Percentiles rank a stretch among this genome's conserved stretches.
These are phyloP conservation scores for Volucella inanis DNA, from an alignment of 2,888 invertebrate genomes.

Conservation along the genomic window DNA sequence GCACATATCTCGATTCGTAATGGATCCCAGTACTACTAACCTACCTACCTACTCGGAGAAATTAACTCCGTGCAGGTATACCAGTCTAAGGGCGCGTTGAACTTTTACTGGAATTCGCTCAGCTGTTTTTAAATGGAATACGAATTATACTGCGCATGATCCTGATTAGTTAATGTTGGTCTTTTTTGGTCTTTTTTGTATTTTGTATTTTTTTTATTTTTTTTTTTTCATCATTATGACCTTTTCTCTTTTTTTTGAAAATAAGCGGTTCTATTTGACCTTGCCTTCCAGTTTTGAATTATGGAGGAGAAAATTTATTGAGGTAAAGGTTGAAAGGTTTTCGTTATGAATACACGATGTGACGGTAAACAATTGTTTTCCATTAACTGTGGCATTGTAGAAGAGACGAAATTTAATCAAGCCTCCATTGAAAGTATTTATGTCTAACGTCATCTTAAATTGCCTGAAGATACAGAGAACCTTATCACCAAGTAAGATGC, in stretches of 20 bases:
- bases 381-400: background rate
- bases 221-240: too few species aligned
- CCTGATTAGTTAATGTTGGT: conserved; percentile 15
- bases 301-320: conserved; percentile 13
- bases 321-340: background rate
- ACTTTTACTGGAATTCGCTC: conserved; percentile 46
- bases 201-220: too few species aligned
- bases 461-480: too few species aligned
- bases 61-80: conserved; percentile 26
- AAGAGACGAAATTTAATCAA: conserved; percentile 4
- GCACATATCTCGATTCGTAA: background rate
- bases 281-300: conserved; percentile 41
- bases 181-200: too few species aligned
- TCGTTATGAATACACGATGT: background rate
- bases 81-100: conserved; percentile 49
- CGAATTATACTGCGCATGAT: conserved; percentile 32
- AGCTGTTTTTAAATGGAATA: conserved; percentile 62
- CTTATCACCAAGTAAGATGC: too few species aligned
- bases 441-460: background rate
- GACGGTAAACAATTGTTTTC: conserved; percentile 5
- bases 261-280: conserved; percentile 49
- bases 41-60: conserved; percentile 11
- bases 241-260: conserved; percentile 22
- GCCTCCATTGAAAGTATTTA: background rate
- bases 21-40: conserved; percentile 2